Evolutionary conservation across 2,797 vertebrate genomes (phyloP).

Genomic region (Centroberyx gerrardi): DNA sequence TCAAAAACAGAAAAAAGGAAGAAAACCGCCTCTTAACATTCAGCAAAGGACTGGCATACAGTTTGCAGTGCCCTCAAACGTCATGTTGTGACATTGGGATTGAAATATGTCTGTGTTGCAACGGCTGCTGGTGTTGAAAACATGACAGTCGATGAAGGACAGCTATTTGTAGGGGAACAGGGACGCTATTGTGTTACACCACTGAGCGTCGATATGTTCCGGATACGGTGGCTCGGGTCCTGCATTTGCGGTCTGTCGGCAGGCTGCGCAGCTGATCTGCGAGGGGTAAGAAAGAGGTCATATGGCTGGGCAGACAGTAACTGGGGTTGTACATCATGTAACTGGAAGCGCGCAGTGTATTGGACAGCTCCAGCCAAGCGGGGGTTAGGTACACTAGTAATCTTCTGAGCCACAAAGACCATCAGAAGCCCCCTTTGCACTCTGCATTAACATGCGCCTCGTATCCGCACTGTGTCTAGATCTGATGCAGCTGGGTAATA

Average conservation of each 20-base stretch:
- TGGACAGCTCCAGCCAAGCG: not conserved
- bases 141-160: slow-evolving; percentile 16
- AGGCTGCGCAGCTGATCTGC: not conserved
- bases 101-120: not conserved
- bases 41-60: not conserved
- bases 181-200: slow-evolving; percentile 27
- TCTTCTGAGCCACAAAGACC: not conserved
- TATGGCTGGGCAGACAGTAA: not conserved
- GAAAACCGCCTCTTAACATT: not conserved
- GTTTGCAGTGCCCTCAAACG: not conserved
- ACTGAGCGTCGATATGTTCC: slow-evolving; percentile 28
- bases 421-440: not conserved
- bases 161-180: slow-evolving; percentile 17
- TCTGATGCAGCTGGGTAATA: too few species aligned
- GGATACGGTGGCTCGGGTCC: slow-evolving; percentile 41
- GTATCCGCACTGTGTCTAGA: too few species aligned
- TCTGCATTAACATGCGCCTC: not conserved
- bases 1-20: not conserved
- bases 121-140: slow-evolving; percentile 6
- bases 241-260: not conserved
- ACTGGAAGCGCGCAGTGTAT: not conserved
- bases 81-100: not conserved
- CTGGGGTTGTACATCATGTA: slow-evolving; percentile 2
- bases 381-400: not conserved
- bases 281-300: slow-evolving; percentile 1